Evolutionary conservation across 1,140 invertebrate genomes (phyloP).

Genomic region (Musca vetustissima): DNA sequence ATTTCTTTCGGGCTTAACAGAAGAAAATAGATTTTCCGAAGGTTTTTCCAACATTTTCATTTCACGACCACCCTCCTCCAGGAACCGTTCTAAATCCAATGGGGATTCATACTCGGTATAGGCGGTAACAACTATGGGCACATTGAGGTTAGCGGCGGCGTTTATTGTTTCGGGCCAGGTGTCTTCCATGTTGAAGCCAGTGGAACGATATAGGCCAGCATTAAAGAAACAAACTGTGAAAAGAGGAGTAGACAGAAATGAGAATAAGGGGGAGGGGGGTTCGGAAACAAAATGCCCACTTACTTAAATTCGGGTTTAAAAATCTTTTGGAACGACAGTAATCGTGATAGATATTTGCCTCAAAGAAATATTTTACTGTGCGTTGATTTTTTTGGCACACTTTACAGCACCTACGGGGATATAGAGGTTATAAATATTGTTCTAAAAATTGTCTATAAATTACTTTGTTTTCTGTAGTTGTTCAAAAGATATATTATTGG

Average conservation of each 20-base stretch:
- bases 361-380: slow-evolving; percentile 45
- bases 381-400: slow-evolving; percentile 38
- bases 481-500: slow-evolving; percentile 58
- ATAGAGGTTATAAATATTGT: not conserved
- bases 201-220: slow-evolving; percentile 67
- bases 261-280: too few relatives aligned
- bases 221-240: slow-evolving; percentile 70
- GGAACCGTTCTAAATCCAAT: slow-evolving; percentile 61
- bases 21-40: slow-evolving; percentile 64
- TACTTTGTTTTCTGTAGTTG: slow-evolving; percentile 48
- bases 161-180: slow-evolving; percentile 68
- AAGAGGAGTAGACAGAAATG: not conserved
- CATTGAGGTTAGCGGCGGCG: slow-evolving; percentile 56
- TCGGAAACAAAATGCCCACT: slow-evolving; percentile 30
- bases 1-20: slow-evolving; percentile 70
- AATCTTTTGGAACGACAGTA: slow-evolving; percentile 57
- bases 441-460: not conserved
- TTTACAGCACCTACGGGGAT: slow-evolving; percentile 42
- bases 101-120: slow-evolving; percentile 67
- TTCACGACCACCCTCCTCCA: slow-evolving; percentile 51
- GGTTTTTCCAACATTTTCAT: slow-evolving; percentile 60
- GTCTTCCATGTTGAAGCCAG: slow-evolving; percentile 63
- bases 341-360: slow-evolving; percentile 63
- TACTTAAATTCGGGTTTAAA: slow-evolving; percentile 62
- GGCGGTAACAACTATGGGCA: slow-evolving; percentile 66